Percentiles rank a stretch among this genome's conserved stretches.
Evolutionary conservation across 2,113 vertebrate species (phyloP).

Genomic region (Dryoscopus gambensis): DNA sequence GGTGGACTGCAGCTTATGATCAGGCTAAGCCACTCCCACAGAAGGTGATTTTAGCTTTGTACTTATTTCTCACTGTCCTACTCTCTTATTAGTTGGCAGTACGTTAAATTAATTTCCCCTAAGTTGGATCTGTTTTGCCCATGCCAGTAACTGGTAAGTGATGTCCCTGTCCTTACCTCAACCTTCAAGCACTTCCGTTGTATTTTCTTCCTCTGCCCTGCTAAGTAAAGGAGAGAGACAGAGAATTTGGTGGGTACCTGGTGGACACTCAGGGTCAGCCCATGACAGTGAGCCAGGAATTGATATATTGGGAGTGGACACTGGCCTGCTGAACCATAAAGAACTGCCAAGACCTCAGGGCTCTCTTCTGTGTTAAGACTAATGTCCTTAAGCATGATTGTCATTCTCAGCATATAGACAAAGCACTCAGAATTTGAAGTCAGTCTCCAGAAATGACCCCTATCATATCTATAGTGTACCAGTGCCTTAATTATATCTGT

Average conservation of each 20-base stretch:
- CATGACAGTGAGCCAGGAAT: background rate
- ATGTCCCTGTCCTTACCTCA: background rate
- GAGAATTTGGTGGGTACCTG: background rate
- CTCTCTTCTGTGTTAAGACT: background rate
- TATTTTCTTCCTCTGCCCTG: background rate
- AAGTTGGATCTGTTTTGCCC: background rate
- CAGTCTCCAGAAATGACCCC: background rate
- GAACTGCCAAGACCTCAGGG: background rate
- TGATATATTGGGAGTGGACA: background rate
- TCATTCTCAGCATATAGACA: background rate
- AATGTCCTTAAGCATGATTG: background rate
- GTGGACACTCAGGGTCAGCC: background rate
- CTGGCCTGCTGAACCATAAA: background rate
- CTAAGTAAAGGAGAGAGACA: background rate
- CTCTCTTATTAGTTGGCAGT: background rate
- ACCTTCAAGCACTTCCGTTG: background rate
- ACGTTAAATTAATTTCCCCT: background rate
- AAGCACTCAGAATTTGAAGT: background rate
- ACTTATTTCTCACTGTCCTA: background rate
- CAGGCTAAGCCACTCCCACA: too few species aligned
- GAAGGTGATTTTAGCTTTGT: background rate
- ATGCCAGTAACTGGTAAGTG: background rate
- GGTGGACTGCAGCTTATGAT: too few species aligned
- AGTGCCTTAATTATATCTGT: background rate
- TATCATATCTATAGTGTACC: background rate